Evolutionary conservation across 2,888 invertebrate genomes (phyloP).

Genomic region (Drosophila emarginata): DNA sequence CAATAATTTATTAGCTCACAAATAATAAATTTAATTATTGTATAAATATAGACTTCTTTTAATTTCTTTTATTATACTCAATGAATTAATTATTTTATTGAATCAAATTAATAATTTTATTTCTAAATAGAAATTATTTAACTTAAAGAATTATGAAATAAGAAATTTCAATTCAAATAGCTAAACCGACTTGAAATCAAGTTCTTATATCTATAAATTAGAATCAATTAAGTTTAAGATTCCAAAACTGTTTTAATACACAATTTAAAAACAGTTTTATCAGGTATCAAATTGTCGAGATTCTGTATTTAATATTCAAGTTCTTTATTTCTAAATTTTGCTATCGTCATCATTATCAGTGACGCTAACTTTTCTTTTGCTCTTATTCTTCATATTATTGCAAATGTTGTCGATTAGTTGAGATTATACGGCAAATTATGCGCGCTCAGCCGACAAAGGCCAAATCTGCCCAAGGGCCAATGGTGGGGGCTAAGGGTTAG

Average conservation of each 20-base stretch:
- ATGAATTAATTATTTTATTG: no score
- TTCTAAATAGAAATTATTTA: no score
- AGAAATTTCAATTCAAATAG: no score
- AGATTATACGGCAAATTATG: conserved; percentile 77
- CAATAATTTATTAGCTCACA: no score
- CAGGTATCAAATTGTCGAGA: conserved; percentile 20
- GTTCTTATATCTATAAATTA: no score
- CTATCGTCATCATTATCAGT: conserved; percentile 72
- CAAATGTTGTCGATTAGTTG: conserved; percentile 76
- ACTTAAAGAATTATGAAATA: no score
- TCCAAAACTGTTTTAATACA: background rate
- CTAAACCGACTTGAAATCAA: no score
- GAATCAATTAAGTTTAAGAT: no score
- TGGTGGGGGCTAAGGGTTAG: conserved; percentile 31
- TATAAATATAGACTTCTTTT: no score
- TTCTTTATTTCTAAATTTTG: conserved; percentile 47
- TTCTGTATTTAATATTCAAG: background rate
- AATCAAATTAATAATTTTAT: no score
- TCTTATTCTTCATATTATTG: conserved; percentile 75
- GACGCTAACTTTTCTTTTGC: conserved; percentile 60
- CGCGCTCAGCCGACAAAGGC: conserved; percentile 28
- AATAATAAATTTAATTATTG: no score
- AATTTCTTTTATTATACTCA: no score
- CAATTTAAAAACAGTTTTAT: background rate
- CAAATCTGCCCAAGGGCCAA: conserved; percentile 20